These are phyloP conservation scores for Habrosyne pyritoides DNA, from an alignment of 2,888 invertebrate species.

Conservation along the genomic window DNA sequence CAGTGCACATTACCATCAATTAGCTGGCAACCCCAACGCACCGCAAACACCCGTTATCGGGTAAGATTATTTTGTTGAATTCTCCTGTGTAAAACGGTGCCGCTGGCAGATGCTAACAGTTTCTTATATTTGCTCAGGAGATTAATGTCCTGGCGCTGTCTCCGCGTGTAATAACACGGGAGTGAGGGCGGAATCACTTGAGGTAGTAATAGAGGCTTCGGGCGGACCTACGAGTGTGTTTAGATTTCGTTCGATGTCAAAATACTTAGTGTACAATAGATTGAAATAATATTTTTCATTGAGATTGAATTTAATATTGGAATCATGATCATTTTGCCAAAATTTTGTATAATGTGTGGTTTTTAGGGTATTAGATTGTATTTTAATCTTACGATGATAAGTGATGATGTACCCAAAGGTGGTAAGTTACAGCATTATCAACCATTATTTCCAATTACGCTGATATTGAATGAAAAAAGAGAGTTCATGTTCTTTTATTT, in stretches of 20 bases:
- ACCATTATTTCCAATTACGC: too few species aligned
- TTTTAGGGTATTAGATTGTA: too few species aligned
- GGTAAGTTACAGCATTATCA: too few species aligned
- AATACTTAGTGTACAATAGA: conserved; percentile 4
- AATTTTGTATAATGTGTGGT: too few species aligned
- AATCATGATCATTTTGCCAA: too few species aligned
- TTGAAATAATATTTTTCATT: not conserved
- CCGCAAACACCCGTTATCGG: conserved; percentile 31
- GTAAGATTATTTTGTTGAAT: conserved; percentile 26
- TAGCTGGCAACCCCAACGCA: conserved; percentile 35
- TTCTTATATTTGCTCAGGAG: conserved; percentile 62
- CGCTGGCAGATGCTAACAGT: conserved; percentile 49
- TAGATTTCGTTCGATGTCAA: conserved; percentile 2
- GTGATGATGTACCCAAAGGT: too few species aligned
- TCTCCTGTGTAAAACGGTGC: conserved; percentile 26
- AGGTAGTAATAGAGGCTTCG: conserved; percentile 18
- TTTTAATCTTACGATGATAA: too few species aligned
- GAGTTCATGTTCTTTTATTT: too few species aligned
- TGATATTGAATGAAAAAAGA: too few species aligned
- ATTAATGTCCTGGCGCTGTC: conserved; percentile 64
- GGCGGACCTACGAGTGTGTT: conserved; percentile 2
- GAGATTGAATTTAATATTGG: not conserved
- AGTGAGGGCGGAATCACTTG: conserved; percentile 26
- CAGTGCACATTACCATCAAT: conserved; percentile 46
- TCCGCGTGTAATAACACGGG: conserved; percentile 40